Percentiles rank a stretch among this genome's conserved stretches.
Conservation (phyloP, 2,797 vertebrate species). For the Coilia nasus region DNA sequence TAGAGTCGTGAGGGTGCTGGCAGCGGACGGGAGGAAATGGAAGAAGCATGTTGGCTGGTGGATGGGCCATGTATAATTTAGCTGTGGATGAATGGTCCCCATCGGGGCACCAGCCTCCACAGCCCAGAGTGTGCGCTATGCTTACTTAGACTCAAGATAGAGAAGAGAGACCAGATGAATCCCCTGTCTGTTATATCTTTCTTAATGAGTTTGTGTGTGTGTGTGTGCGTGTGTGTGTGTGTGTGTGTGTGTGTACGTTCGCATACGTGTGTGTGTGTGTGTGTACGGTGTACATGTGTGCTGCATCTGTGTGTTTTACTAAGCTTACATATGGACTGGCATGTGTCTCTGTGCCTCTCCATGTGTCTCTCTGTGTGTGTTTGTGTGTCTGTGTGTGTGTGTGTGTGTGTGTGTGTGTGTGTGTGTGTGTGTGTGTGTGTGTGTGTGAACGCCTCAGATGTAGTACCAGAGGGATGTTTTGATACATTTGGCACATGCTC, state of each 20-base stretch:
- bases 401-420: slow-evolving; percentile 17
- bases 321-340: neutral
- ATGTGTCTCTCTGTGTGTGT: neutral
- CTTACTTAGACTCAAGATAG: neutral
- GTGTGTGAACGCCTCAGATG: slow-evolving; percentile 22
- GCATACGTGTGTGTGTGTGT: neutral
- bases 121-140: neutral
- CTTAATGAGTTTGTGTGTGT: slow-evolving; percentile 24
- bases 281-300: neutral
- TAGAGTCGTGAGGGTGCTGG: neutral
- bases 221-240: neutral
- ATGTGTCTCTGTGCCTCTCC: neutral
- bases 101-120: neutral
- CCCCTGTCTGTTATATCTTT: neutral
- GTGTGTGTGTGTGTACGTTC: neutral
- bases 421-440: slow-evolving; percentile 28
- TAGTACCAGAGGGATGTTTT: slow-evolving; percentile 40
- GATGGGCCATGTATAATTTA: slow-evolving; percentile 20
- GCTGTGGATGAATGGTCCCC: neutral
- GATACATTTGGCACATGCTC: slow-evolving; percentile 31
- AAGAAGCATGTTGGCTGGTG: slow-evolving; percentile 9
- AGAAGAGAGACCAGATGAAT: neutral
- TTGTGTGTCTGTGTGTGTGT: slow-evolving; percentile 13
- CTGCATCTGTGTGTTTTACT: neutral
- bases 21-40: neutral